phyloP scores from a whole-genome alignment of 2,888 invertebrate species.

The Lypha dubia region DNA sequence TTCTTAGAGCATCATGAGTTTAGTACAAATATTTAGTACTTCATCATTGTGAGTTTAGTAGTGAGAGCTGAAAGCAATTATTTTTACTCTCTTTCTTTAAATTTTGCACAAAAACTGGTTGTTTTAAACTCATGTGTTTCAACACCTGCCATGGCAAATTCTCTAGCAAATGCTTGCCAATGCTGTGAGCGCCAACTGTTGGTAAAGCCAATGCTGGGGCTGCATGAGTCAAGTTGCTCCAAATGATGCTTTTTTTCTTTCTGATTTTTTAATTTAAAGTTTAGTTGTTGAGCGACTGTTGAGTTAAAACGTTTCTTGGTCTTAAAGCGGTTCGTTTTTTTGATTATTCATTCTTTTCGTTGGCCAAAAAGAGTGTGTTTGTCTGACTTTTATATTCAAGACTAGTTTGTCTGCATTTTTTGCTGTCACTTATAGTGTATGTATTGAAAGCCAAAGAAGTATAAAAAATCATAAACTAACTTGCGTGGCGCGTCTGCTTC shows the following conservation, averaged over 20 bases:
- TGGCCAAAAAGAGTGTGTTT: conserved; percentile 8
- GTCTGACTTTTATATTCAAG: conserved; percentile 41
- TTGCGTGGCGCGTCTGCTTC: conserved; percentile 69
- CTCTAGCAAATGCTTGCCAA: background rate
- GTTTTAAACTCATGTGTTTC: conserved; percentile 39
- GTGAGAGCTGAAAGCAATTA: background rate
- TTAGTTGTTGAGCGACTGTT: conserved; percentile 69
- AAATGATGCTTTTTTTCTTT: conserved; percentile 66
- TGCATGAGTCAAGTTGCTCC: conserved; percentile 49
- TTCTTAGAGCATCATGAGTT: conserved; percentile 37
- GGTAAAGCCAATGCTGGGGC: background rate
- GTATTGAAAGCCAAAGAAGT: conserved; percentile 30
- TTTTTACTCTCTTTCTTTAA: background rate
- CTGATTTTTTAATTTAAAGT: conserved; percentile 43
- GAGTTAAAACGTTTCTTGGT: conserved; percentile 39
- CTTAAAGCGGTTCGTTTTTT: conserved; percentile 36
- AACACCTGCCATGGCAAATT: conserved; percentile 59
- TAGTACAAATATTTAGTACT: conserved; percentile 59
- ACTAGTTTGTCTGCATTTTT: conserved; percentile 72
- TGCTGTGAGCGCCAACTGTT: background rate
- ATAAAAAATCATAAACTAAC: conserved; percentile 49
- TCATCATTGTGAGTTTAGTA: background rate
- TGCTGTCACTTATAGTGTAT: conserved; percentile 37
- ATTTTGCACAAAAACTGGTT: conserved; percentile 60
- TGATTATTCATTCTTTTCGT: background rate